These are phyloP conservation scores for Microtus richardsoni DNA, from an alignment of 2,113 vertebrate genomes.

Conservation along the genomic window DNA sequence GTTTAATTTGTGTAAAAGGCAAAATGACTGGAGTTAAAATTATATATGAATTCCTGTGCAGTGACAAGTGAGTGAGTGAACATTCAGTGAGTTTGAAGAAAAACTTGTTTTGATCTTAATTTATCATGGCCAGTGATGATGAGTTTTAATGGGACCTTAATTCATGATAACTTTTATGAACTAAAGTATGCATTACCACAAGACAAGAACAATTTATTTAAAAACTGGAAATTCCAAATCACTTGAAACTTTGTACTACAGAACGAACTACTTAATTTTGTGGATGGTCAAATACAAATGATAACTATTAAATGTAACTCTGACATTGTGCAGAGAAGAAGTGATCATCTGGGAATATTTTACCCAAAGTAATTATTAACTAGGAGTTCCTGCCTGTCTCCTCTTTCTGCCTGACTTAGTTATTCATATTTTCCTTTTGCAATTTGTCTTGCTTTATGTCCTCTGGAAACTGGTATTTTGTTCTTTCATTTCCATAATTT, in stretches of 20 bases:
- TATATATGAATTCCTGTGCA: not conserved
- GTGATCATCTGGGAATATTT: slow-evolving; percentile 34
- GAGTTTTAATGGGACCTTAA: slow-evolving; percentile 48
- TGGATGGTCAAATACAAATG: slow-evolving; percentile 45
- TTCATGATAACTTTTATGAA: not conserved
- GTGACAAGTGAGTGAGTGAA: not conserved
- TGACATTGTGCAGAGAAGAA: slow-evolving; percentile 51
- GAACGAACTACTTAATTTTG: slow-evolving; percentile 54
- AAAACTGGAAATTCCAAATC: slow-evolving; percentile 24
- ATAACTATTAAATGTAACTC: slow-evolving; percentile 29
- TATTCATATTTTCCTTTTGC: slow-evolving; percentile 67
- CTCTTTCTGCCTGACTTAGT: slow-evolving; percentile 62
- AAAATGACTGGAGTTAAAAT: not conserved
- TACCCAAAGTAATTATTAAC: slow-evolving; percentile 60
- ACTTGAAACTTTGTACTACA: slow-evolving; percentile 53
- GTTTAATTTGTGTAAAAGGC: not conserved
- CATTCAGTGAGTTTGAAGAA: not conserved
- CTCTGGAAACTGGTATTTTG: slow-evolving; percentile 58
- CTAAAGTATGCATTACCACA: slow-evolving; percentile 6
- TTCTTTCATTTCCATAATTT: slow-evolving; percentile 77
- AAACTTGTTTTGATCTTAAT: not conserved
- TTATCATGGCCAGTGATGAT: not conserved
- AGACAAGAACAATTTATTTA: slow-evolving; percentile 42
- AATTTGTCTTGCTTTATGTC: slow-evolving; percentile 64
- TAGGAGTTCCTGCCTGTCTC: slow-evolving; percentile 28